phyloP scores from a whole-genome alignment of 2,113 vertebrate species.

The Thomomys bottae region DNA sequence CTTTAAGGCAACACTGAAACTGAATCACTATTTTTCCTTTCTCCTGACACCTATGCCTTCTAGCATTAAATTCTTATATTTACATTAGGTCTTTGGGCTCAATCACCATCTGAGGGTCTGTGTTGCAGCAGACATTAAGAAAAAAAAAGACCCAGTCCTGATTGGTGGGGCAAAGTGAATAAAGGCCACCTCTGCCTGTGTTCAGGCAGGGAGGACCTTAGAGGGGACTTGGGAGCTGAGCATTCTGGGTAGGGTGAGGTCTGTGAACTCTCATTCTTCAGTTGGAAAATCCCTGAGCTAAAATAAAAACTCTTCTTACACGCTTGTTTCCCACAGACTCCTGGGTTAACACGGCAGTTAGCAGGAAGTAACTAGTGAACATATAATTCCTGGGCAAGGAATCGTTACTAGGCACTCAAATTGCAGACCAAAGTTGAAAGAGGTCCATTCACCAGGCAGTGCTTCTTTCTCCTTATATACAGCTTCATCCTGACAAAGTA shows the following conservation, averaged over 20 bases:
- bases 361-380: not conserved
- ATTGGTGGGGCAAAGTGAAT: not conserved
- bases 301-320: not conserved
- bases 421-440: not conserved
- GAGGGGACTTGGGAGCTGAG: not conserved
- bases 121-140: not conserved
- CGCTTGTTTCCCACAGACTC: not conserved
- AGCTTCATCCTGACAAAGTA: not conserved
- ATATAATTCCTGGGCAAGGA: not conserved
- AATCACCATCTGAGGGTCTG: not conserved
- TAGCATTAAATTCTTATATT: conserved; percentile 15
- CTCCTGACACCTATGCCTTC: not conserved
- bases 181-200: not conserved
- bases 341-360: not conserved
- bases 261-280: not conserved
- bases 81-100: conserved; percentile 1
- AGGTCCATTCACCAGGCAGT: not conserved
- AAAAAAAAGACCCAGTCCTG: not conserved
- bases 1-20: conserved; percentile 2
- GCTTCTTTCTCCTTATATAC: not conserved
- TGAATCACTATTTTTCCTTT: not conserved
- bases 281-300: not conserved
- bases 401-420: not conserved
- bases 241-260: not conserved
- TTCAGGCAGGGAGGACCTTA: not conserved